Percentiles rank a stretch among this genome's conserved stretches.
phyloP scores from a whole-genome alignment of 2,888 invertebrate genomes.

The Theodoxus fluviatilis region DNA sequence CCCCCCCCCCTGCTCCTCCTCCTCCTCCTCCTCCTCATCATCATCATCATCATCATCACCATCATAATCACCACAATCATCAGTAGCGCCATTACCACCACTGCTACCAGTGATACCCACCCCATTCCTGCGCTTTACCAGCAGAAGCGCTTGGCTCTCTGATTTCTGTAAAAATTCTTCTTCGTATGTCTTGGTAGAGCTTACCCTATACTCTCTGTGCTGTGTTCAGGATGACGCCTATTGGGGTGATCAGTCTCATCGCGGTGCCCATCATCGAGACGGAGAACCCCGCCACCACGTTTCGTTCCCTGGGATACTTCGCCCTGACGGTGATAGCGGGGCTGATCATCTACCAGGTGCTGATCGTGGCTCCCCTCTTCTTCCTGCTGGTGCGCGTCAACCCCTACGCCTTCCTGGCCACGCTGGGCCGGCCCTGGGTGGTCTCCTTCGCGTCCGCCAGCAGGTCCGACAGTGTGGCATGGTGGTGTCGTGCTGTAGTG shows the following conservation, averaged over 20 bases:
- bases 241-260: constrained; percentile 41
- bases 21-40: not conserved
- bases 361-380: constrained; percentile 35
- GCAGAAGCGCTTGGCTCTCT: too few relatives aligned
- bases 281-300: constrained; percentile 29
- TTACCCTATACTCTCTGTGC: not conserved
- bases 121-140: too few relatives aligned
- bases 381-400: constrained; percentile 35
- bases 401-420: constrained; percentile 39
- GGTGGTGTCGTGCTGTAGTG: too few relatives aligned
- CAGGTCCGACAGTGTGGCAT: too few relatives aligned
- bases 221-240: constrained; percentile 36
- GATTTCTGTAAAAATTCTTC: too few relatives aligned
- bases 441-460: constrained; percentile 48
- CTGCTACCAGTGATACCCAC: not conserved
- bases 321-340: constrained; percentile 36
- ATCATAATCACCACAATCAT: not conserved
- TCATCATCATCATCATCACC: not conserved
- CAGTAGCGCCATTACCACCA: not conserved
- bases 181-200: too few relatives aligned
- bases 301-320: constrained; percentile 40
- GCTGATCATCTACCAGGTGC: constrained; percentile 35
- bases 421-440: constrained; percentile 43
- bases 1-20: not conserved
- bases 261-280: constrained; percentile 36